Evolutionary conservation across 2,797 vertebrate genomes (phyloP), one percentile per base, ranked within the genome.

Genomic region (Gobionotothen gibberifrons): DNA sequence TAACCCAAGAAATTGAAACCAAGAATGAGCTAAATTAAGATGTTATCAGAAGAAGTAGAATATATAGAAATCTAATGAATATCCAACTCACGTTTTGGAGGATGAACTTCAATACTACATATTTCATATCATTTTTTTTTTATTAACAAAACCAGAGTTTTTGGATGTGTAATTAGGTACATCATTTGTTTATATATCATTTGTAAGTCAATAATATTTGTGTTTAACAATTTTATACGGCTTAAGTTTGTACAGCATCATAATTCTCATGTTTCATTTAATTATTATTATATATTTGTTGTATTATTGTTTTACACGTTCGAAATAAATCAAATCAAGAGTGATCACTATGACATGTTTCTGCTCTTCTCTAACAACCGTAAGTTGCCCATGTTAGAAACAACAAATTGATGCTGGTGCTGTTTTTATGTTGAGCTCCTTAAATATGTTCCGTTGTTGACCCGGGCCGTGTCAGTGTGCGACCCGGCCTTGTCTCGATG

Each of bases 401-500:
- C 1, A 3, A 54, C 36, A 66, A 65, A 46, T 1, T 26, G 42
- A 52, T 77, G 56, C 22, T 52, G 5, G 21, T 17, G 19, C 26
- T 44, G 26, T 75, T 75, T 69, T 66, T 53, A 44, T 46, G 2
- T 70, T 16, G 10, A 48, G 17, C 11, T 44, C 13, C 49, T 11
- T 15, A 1, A 6, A 3, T 15, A 7, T 46, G 22, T 42, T 40
- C 9, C 36, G 3, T 49, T 43, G 48, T 49, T 74, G 72, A 82
- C 68, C 56, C 26, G 7, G 53, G 17, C 21, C 62, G 14, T 84
- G 79, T 83, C 64, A 60, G 54, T 58, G 52, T 52, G 53, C 75
- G 74, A 83, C 77, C 71, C 64, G 49, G 43, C 57, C 66, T 69
- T 58, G 59, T 54, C 61, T 73, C 69, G 69, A 72, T 59, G 62